phyloP scores from a whole-genome alignment of 2,797 vertebrate genomes.

The Momotus momota region DNA sequence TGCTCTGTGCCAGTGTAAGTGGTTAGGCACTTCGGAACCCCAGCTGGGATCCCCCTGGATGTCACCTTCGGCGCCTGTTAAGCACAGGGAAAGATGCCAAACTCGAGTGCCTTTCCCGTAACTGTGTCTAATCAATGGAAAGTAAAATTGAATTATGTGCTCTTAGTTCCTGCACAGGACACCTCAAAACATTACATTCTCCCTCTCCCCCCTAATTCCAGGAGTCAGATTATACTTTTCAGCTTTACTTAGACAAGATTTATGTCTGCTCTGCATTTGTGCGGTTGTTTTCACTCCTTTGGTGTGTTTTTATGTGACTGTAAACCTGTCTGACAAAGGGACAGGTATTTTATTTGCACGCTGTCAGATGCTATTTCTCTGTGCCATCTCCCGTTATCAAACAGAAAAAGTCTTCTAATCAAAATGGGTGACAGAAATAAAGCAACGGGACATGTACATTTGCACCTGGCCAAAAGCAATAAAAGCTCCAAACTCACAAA shows the following conservation, averaged over 20 bases:
- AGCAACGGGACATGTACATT: neutral
- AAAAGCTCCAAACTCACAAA: neutral
- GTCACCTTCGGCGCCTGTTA: slow-evolving; percentile 73
- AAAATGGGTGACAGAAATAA: neutral
- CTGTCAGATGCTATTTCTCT: neutral
- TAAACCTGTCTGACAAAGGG: slow-evolving; percentile 32
- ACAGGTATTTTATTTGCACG: slow-evolving; percentile 42
- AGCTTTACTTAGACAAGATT: neutral
- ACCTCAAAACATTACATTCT: neutral
- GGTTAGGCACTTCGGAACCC: slow-evolving; percentile 59
- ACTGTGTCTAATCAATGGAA: slow-evolving; percentile 13
- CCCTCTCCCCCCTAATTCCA: neutral
- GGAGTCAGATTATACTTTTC: neutral
- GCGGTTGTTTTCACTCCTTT: neutral
- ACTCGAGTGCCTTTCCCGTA: slow-evolving; percentile 3
- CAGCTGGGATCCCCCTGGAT: slow-evolving; percentile 70
- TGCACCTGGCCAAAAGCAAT: neutral
- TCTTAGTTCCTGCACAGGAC: neutral
- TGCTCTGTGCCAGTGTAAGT: slow-evolving; percentile 50
- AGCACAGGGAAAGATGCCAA: slow-evolving; percentile 58
- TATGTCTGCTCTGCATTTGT: neutral
- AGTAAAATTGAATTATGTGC: neutral
- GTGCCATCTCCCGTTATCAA: neutral
- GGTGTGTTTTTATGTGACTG: neutral
- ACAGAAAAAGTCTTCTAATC: neutral